Percentiles rank a stretch among this genome's conserved stretches.
These are phyloP conservation scores for Andrena bicolor DNA, from an alignment of 2,888 invertebrate genomes.

Conservation along the genomic window DNA sequence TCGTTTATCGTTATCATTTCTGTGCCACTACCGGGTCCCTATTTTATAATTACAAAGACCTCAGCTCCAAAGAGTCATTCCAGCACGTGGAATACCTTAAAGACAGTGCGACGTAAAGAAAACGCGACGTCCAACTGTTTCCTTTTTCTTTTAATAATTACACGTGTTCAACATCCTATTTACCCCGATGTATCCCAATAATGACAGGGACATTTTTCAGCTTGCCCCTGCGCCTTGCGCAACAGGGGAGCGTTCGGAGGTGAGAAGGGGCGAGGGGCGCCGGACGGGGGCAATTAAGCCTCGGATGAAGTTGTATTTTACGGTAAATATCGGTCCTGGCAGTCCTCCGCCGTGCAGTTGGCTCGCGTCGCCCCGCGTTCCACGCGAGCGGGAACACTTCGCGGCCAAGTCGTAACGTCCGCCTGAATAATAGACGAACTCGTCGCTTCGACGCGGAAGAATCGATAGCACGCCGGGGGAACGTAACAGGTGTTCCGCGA, in stretches of 20 bases:
- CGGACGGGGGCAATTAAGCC: conserved; percentile 41
- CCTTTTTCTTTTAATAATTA: not conserved
- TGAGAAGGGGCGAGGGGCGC: conserved; percentile 5
- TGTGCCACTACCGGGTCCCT: too few relatives aligned
- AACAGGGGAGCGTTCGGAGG: not conserved
- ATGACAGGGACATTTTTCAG: not conserved
- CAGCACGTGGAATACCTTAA: too few relatives aligned
- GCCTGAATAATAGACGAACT: conserved; percentile 64
- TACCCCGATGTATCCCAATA: not conserved
- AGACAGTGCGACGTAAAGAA: not conserved
- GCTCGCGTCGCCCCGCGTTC: conserved; percentile 33
- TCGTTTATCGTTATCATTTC: too few relatives aligned
- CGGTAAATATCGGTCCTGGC: conserved; percentile 46
- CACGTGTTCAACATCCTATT: not conserved
- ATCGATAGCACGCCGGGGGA: conserved; percentile 59
- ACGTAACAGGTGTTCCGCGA: conserved; percentile 65
- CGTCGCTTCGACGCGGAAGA: conserved; percentile 26
- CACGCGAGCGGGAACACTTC: conserved; percentile 39
- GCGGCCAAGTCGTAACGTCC: conserved; percentile 37
- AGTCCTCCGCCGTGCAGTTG: conserved; percentile 46
- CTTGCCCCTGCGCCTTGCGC: not conserved
- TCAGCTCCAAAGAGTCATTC: too few relatives aligned
- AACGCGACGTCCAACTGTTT: not conserved
- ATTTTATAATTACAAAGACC: too few relatives aligned
- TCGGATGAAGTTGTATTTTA: conserved; percentile 58